Evolutionary conservation across 2,888 invertebrate species (phyloP), one percentile per base, ranked within the genome.

Genomic region (Sisyra nigra): DNA sequence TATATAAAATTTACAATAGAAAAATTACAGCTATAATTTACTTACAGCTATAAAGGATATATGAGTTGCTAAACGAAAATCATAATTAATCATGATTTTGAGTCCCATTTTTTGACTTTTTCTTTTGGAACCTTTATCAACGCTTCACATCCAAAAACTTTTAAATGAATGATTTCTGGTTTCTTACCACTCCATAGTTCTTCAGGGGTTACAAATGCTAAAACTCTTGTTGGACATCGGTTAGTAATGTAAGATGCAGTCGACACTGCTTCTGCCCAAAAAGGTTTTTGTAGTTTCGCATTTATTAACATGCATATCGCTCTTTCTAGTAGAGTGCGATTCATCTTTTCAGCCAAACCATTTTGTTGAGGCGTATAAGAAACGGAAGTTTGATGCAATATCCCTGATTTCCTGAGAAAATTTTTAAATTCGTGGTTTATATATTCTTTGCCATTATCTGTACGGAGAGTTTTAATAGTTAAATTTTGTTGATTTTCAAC

Each of bases 401-500:
- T 34, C 10, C 34, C n/a, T 11, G 34, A 34, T 34, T 34, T 34
- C 10, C 6, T 8, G 11, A 34, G n/a, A 34, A 34, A 34, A n/a
- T 11, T 11, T 34, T 5, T 34, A 34, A 34, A 34, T 11, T 34
- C 34, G n/a, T 34, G 10, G 11, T 34, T 34, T 34, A 34, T 34
- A n/a, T 34, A 34, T 11, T 34, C 34, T 34, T 34, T 34, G 10
- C 34, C 34, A 34, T 34, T 34, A 10, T 30, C 31, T 30, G 31
- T 9, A 30, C 31, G 31, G 8, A 30, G 10, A 9, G 10, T 34
- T 11, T 34, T 34, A 11, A 30, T 30, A 30, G 8, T 34, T n/a
- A 11, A 11, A 34, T 34, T 34, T 11, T n/a, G 10, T 34, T 34
- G 11, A 34, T 30, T 34, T 34, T 34, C 34, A 8, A 34, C 34